These are phyloP conservation scores for Lucilia sericata DNA, from an alignment of 1,140 invertebrate species.

Conservation along the genomic window DNA sequence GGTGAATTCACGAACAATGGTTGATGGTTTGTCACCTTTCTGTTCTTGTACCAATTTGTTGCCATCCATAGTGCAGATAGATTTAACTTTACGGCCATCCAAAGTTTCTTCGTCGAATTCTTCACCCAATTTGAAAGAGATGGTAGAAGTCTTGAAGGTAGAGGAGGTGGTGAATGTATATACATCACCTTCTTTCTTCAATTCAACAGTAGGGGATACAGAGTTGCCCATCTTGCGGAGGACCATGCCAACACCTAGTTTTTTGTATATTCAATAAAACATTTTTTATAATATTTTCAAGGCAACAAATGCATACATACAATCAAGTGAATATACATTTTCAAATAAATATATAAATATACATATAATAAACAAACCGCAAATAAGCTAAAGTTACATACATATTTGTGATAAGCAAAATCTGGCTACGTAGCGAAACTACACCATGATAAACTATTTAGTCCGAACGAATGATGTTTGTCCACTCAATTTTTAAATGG, in stretches of 20 bases:
- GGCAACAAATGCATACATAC: too few species aligned
- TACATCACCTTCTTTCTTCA: slow-evolving; percentile 74
- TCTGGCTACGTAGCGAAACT: too few species aligned
- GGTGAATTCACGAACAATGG: slow-evolving; percentile 76
- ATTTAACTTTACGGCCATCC: slow-evolving; percentile 87
- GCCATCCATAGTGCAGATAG: slow-evolving; percentile 74
- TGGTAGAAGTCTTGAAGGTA: slow-evolving; percentile 84
- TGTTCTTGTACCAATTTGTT: slow-evolving; percentile 80
- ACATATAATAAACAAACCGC: too few species aligned
- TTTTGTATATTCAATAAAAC: too few species aligned
- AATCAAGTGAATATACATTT: too few species aligned
- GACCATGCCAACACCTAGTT: slow-evolving; percentile 80
- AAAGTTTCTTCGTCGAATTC: slow-evolving; percentile 89
- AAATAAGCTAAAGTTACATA: too few species aligned
- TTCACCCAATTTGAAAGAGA: slow-evolving; percentile 83
- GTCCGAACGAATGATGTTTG: too few species aligned
- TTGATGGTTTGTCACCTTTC: slow-evolving; percentile 75
- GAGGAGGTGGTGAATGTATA: slow-evolving; percentile 83
- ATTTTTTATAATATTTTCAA: too few species aligned
- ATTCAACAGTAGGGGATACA: slow-evolving; percentile 80
- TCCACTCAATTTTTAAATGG: too few species aligned
- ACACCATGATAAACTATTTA: too few species aligned
- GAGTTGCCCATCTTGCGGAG: slow-evolving; percentile 80
- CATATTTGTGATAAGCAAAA: too few species aligned
- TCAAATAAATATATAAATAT: too few species aligned